Conservation (phyloP, 2,797 vertebrate species). For the Lagodon rhomboides region DNA sequence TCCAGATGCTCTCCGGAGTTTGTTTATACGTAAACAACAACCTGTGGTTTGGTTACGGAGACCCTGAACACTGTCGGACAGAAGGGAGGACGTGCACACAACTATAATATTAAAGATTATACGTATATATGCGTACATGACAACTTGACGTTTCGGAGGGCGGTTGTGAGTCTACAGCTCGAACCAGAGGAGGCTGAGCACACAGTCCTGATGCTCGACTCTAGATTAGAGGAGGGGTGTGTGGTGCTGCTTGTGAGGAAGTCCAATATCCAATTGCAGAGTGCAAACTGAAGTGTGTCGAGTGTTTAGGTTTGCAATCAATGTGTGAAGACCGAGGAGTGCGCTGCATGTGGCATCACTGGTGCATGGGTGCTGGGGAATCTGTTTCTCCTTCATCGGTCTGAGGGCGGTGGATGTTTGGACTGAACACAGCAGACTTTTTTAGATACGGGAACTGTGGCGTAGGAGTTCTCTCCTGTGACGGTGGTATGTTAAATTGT, state of each 20-base stretch:
- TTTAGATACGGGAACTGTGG: not conserved
- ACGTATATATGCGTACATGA: no score
- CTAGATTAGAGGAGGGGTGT: not conserved
- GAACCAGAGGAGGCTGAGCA: not conserved
- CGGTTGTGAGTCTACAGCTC: not conserved
- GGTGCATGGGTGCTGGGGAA: no score
- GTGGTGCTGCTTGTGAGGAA: not conserved
- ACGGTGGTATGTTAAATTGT: not conserved
- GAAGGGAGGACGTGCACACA: not conserved
- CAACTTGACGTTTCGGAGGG: not conserved
- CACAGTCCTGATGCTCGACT: not conserved
- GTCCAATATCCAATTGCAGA: not conserved
- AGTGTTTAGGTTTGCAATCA: no score
- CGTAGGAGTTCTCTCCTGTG: not conserved
- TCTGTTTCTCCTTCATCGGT: no score
- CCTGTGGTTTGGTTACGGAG: not conserved
- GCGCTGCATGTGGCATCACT: no score
- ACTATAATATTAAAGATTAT: not conserved
- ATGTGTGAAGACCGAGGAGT: no score
- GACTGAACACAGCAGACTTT: not conserved
- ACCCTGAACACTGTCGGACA: not conserved
- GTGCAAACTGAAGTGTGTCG: no score
- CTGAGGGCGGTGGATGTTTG: no score
- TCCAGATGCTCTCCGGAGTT: conserved; percentile 21
- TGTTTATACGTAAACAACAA: conserved; percentile 39